phyloP scores from a whole-genome alignment of 2,113 vertebrate genomes.

The Todiramphus chloris region DNA sequence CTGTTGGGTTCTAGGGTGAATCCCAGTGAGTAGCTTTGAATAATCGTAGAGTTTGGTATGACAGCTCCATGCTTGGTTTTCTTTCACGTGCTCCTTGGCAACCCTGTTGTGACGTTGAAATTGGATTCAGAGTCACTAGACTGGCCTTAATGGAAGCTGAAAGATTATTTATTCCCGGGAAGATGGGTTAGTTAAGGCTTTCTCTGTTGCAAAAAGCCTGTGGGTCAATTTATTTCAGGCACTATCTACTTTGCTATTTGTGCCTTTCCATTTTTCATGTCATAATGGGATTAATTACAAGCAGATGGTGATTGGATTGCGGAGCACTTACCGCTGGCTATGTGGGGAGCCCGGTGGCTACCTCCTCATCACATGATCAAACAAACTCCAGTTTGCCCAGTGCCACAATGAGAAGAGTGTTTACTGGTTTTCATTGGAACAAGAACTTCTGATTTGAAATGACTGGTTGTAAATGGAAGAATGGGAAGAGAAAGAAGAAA shows the following conservation, averaged over 20 bases:
- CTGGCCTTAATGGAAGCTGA: not conserved
- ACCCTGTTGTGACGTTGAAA: not conserved
- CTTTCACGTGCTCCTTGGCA: not conserved
- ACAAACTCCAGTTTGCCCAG: conserved; percentile 88
- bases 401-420: conserved; percentile 73
- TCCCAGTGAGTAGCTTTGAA: not conserved
- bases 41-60: not conserved
- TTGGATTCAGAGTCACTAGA: not conserved
- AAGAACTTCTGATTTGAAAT: conserved; percentile 75
- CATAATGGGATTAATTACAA: not conserved
- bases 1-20: not conserved
- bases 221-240: not conserved
- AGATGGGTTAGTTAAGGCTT: not conserved
- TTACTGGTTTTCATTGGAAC: conserved; percentile 75
- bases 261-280: not conserved
- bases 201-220: not conserved
- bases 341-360: not conserved
- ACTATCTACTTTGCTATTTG: not conserved
- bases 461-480: conserved; percentile 66
- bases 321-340: conserved; percentile 60
- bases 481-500: not conserved
- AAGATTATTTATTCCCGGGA: not conserved
- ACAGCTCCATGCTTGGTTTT: not conserved
- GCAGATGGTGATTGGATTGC: not conserved
- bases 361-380: conserved; percentile 85